phyloP scores from a whole-genome alignment of 2,113 vertebrate genomes.

The Nothobranchius kuhntae region DNA sequence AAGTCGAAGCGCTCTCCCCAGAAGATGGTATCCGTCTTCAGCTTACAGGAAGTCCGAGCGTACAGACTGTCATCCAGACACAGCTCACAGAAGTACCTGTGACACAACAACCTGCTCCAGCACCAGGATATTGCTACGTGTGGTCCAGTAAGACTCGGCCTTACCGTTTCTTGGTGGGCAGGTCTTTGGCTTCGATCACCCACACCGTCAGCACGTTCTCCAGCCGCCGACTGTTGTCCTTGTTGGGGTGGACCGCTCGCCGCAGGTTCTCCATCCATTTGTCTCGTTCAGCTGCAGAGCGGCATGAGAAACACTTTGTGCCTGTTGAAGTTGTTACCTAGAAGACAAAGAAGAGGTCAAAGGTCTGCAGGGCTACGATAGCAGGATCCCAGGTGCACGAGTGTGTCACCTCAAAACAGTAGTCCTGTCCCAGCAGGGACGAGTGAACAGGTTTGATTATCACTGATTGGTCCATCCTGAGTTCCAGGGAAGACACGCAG shows the following conservation, averaged over 20 bases:
- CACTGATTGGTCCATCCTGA: constrained; percentile 89
- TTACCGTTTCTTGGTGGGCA: constrained; percentile 94
- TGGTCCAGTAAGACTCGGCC: neutral
- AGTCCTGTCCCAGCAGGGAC: constrained; percentile 94
- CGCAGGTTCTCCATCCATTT: constrained; percentile 99
- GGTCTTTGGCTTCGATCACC: constrained; percentile 97
- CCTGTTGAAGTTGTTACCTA: constrained; percentile 97
- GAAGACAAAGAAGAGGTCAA: constrained; percentile 37
- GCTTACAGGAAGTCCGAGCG: constrained; percentile 95
- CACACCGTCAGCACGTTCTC: constrained; percentile 94
- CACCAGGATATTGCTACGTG: too few species aligned
- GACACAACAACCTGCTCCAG: neutral
- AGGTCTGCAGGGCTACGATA: neutral
- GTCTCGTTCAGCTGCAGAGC: constrained; percentile 94
- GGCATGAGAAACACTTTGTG: constrained; percentile 98
- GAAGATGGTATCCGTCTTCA: constrained; percentile 96
- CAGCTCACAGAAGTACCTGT: constrained; percentile 90
- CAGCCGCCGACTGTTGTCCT: constrained; percentile 94
- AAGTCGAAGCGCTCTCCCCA: constrained; percentile 99
- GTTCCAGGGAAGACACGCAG: constrained; percentile 88
- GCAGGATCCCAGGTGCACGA: neutral
- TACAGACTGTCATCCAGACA: constrained; percentile 95
- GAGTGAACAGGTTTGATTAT: constrained; percentile 93
- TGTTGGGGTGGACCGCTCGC: constrained; percentile 95
- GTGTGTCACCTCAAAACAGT: constrained; percentile 92